Base-by-base conservation (phyloP, 1,140 invertebrate species). In the Ctenoplectra terminalis region DNA sequence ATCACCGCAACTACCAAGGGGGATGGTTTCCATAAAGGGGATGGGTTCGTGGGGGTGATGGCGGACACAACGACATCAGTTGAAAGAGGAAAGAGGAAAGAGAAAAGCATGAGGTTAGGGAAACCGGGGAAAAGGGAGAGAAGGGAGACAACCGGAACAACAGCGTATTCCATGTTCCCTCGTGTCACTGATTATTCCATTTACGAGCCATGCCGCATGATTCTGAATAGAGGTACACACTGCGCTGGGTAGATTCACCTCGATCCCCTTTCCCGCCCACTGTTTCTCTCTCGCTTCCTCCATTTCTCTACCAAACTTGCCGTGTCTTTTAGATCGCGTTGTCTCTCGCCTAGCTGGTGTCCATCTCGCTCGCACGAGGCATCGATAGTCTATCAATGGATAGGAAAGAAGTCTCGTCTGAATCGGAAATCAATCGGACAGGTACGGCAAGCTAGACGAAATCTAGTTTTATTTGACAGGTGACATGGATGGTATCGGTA, bases 131-230 rank as follows among this genome's bases (percentile, higher is more conserved):
- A 71, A 78, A 86, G 81, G 60, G 60, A 31, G 58, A 3, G 61
- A 23, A 23, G 40, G n/a, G n/a, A n/a, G n/a, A n/a, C n/a, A 80
- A 75, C 64, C 77, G 54, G 83, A 87, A 88, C 88, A 88, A 88
- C 89, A 87, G 83, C 81, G 83, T 84, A 89, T 88, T 90, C 87
- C 84, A 66, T 89, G 86, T 87, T 88, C 90, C 88, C 88, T 90
- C 91, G 90, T 91, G 90, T 92, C 89, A 88, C 91, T 92, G 91
- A 93, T 93, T 92, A 92, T 92, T 92, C 90, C 91, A 91, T 91
- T 92, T 90, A 87, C 87, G 82, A 90, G 84, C 85, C 86, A 86
- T 89, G 88, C 87, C 86, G 87, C 82, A 88, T 89, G 89, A 91
- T 85, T 91, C 81, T 92, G 90, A 92, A 91, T 92, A 91, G 85